Base-by-base conservation (phyloP, 2,888 invertebrate genomes). In the Hesperia comma region DNA sequence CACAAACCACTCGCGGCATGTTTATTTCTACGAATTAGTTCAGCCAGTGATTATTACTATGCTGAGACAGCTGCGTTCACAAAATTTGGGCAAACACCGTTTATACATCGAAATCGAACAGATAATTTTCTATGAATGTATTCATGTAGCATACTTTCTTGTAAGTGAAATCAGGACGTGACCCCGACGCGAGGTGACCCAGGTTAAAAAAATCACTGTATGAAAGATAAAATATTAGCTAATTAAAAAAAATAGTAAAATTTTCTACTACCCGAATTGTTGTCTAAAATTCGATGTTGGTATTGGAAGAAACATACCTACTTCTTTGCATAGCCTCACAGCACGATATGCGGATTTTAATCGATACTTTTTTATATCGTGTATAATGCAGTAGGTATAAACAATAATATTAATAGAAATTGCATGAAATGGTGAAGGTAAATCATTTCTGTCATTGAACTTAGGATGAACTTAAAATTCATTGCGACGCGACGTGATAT, bases 1-100 rank as follows among this genome's bases (percentile, higher is more conserved):
- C 80, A 81, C 86, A 84, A 86, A 84, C 78, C 77, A 79, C 74
- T 78, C 76, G 74, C 76, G 74, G 78, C 78, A 75, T 79, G 76
- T 84, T 84, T 83, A 77, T 72, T 75, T 70, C 74, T 63, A 67
- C 58, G 72, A 75, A 72, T 71, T 66, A 72, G 73, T 75, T 68
- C 69, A 37, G 37, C 12, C 12, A 70, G 37, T 67, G 61, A 53
- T 68, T 68, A 55, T 67, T 57, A 70, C 70, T 74, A 66, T 72
- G 72, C 70, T 76, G 71, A 71, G 74, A 74, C 74, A 74, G 72
- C 61, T 55, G 73, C 69, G 74, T 78, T 74, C 72, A 72, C 74
- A 75, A 69, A 72, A 73, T 73, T 73, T 74, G 63, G 55, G 72
- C 60, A 66, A 66, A 60, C 60, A 54, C 40, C 53, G 54, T 60